Evolutionary conservation across 2,888 invertebrate genomes (phyloP), one percentile per base, ranked within the genome.

Genomic region (Melieria omissa): DNA sequence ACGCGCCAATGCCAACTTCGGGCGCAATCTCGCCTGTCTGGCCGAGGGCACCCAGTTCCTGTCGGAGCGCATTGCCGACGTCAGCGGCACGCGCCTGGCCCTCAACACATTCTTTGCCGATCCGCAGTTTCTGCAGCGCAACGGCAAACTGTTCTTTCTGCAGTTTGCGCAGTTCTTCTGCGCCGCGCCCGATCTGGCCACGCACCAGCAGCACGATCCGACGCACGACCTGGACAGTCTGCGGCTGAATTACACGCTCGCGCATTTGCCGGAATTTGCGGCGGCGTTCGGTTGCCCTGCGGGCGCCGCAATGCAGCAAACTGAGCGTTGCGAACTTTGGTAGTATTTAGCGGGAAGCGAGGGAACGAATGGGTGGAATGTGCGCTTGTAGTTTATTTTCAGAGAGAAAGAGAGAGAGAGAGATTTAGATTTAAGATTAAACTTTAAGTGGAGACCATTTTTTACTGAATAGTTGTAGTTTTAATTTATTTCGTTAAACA

Each of bases 91-190:
- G 3, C 80, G 79, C 0, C 72, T 84, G 65, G 82, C 84, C 0
- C 67, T 84, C 16, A 75, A 77, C n/a, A 78, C 83, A 4, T 84
- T 84, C 29, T 65, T 79, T 70, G 75, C 70, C 4, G 77, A 79
- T 10, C 74, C 79, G 3, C 10, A 57, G 8, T 70, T 75, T 49
- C 60, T 75, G 0, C 76, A 73, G 45, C 64, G 71, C 45, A 80
- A 83, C 66, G 83, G 81, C 0, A 78, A 74, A 1, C 10, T 84
- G 14, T 84, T 80, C 68, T 84, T 84, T 63, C 70, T 84, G 10
- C 84, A 84, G 55, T 84, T 84, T 41, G 81, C 84, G 7, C 84
- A 84, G 57, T 84, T 84, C 74, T 84, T 84, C 67, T 84, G 84
- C 65, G 83, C 82, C 52, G 77, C 80, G n/a, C 6, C 45, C 4